A percentile compares a stretch with the other conserved stretches of the same genome.
Evolutionary conservation across 2,113 vertebrate species (phyloP).

Genomic region (Crocuta crocuta): DNA sequence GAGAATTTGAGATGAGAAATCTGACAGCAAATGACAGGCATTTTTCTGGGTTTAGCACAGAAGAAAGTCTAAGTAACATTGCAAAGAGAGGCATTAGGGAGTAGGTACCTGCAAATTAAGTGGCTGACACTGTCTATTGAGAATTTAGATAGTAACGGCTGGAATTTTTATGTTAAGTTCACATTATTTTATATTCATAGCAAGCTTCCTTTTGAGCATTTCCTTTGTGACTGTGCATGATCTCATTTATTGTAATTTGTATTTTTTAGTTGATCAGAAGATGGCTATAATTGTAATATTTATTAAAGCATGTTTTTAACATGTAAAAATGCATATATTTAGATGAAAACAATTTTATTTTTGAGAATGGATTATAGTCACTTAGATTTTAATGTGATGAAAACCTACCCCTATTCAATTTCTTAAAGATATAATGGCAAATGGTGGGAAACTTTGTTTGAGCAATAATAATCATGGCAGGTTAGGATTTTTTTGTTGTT

Average conservation of each 20-base stretch:
- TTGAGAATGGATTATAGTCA: constrained; percentile 49
- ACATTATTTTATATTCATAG: constrained; percentile 95
- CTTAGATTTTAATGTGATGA: constrained; percentile 69
- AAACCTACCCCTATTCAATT: constrained; percentile 48
- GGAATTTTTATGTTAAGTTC: constrained; percentile 95
- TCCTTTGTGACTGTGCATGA: constrained; percentile 92
- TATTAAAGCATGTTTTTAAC: constrained; percentile 84
- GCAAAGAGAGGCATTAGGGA: constrained; percentile 98
- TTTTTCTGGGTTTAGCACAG: constrained; percentile 99
- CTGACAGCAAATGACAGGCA: constrained; percentile 99
- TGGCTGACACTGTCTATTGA: constrained; percentile 94
- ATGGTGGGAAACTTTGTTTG: constrained; percentile 51
- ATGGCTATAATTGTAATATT: constrained; percentile 88
- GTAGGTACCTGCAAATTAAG: constrained; percentile 95
- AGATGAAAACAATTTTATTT: constrained; percentile 75
- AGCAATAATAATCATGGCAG: constrained; percentile 38
- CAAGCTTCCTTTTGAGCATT: constrained; percentile 90
- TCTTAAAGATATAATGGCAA: constrained; percentile 51
- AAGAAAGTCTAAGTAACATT: constrained; percentile 97
- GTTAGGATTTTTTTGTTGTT: constrained; percentile 25
- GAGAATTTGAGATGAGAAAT: constrained; percentile 98
- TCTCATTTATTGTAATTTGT: constrained; percentile 93
- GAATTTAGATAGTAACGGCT: constrained; percentile 93
- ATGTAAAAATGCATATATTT: constrained; percentile 83
- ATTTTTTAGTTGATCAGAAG: constrained; percentile 90